A percentile compares a stretch with the other conserved stretches of the same genome.
Conservation (phyloP, 2,888 invertebrate genomes). For the Papilio protenor region DNA sequence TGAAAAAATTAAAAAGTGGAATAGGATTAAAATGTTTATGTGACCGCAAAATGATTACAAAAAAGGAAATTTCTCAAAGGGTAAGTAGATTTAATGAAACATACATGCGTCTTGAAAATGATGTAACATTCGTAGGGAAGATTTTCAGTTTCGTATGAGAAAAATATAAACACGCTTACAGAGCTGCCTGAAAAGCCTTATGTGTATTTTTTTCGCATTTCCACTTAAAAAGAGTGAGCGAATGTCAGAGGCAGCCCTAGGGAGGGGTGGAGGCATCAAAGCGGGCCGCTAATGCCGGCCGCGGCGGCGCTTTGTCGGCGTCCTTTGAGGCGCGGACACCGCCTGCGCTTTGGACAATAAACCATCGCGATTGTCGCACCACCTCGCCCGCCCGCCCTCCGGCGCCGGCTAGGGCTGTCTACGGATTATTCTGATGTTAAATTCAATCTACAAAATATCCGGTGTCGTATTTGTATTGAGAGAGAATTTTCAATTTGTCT, state of each 20-base stretch:
- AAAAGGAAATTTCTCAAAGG: not conserved
- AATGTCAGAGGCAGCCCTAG: conserved; percentile 72
- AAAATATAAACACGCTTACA: not conserved
- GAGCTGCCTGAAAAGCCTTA: not conserved
- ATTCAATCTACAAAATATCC: conserved; percentile 9
- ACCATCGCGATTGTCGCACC: conserved; percentile 53
- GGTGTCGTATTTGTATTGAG: not conserved
- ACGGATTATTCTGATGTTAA: not conserved
- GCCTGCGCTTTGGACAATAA: conserved; percentile 56
- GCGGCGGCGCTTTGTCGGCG: conserved; percentile 79
- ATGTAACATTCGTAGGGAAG: not conserved
- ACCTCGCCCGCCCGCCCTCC: conserved; percentile 44
- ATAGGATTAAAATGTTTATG: not conserved
- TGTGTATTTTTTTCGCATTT: conserved; percentile 29
- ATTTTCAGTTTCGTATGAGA: not conserved
- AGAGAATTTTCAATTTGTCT: not conserved
- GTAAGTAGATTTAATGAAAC: not conserved
- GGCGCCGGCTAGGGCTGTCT: conserved; percentile 34
- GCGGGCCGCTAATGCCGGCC: conserved; percentile 81
- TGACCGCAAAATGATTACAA: not conserved
- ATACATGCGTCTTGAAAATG: not conserved
- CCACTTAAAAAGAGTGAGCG: not conserved
- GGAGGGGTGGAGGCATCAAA: conserved; percentile 71
- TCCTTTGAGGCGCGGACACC: conserved; percentile 69
- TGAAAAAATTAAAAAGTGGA: no score